A percentile compares a stretch with the other conserved stretches of the same genome.
These are phyloP conservation scores for Zapornia atra DNA, from an alignment of 2,113 vertebrate genomes.

Conservation along the genomic window DNA sequence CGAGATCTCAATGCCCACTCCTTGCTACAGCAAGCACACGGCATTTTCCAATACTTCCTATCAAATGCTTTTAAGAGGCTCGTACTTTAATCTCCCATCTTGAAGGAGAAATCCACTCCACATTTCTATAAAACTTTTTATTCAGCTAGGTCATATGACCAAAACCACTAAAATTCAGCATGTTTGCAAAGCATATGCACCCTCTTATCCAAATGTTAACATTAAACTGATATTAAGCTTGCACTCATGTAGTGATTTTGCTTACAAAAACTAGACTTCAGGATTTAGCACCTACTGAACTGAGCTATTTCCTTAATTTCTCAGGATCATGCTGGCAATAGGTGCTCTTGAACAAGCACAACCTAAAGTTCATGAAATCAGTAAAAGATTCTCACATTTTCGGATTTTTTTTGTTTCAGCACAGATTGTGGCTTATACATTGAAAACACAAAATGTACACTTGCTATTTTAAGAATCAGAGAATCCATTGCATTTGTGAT, in stretches of 20 bases:
- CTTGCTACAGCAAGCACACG: not conserved
- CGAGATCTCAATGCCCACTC: not conserved
- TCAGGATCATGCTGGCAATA: not conserved
- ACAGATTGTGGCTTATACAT: not conserved
- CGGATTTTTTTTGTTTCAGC: not conserved
- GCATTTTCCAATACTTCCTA: not conserved
- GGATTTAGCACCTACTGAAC: not conserved
- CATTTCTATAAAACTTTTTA: not conserved
- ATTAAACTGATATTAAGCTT: not conserved
- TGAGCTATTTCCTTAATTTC: not conserved
- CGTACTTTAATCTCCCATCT: not conserved
- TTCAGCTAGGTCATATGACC: not conserved
- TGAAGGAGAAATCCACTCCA: not conserved
- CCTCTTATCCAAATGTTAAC: not conserved
- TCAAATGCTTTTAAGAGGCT: not conserved
- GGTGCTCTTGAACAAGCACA: not conserved
- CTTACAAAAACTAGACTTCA: not conserved
- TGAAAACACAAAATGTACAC: not conserved
- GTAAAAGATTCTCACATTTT: accelerated
- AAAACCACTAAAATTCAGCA: not conserved
- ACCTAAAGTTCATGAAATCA: accelerated
- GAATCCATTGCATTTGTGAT: accelerated
- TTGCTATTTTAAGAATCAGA: not conserved
- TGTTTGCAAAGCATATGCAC: not conserved
- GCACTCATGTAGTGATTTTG: not conserved